These are phyloP conservation scores for Melitaea cinxia DNA, from an alignment of 1,140 invertebrate genomes.

Conservation along the genomic window DNA sequence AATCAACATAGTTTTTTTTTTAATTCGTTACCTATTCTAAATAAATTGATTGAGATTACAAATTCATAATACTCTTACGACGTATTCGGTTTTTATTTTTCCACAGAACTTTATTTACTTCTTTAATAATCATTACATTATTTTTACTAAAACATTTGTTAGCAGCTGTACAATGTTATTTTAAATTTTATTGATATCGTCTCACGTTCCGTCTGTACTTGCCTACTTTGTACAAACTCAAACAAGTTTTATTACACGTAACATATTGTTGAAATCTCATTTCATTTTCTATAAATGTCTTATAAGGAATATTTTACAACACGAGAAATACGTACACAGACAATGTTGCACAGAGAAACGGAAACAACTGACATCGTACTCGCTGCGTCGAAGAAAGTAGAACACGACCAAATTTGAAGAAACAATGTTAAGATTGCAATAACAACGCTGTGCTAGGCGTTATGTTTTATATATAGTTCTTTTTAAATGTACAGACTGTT, in stretches of 20 bases:
- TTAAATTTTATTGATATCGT: no score
- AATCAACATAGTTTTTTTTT: no score
- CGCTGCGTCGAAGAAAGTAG: constrained; percentile 20
- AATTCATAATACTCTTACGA: no score
- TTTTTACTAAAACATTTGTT: no score
- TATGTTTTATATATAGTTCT: not conserved
- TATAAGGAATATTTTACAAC: constrained; percentile 1
- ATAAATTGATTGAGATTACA: no score
- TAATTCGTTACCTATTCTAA: no score
- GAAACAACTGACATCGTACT: constrained; percentile 13
- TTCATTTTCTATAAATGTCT: not conserved
- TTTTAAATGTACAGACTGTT: no score
- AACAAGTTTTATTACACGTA: not conserved
- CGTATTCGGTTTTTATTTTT: no score
- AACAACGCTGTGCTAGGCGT: not conserved
- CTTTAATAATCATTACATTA: no score
- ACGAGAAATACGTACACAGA: not conserved
- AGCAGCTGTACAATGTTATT: no score
- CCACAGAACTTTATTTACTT: no score
- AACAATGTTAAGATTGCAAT: constrained; percentile 21
- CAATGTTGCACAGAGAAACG: constrained; percentile 10
- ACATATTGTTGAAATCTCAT: not conserved
- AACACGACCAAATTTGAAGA: constrained; percentile 17
- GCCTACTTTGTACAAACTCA: not conserved
- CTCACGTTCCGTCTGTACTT: no score